Evolutionary conservation across 2,113 vertebrate genomes (phyloP).

Genomic region (Amphilophus citrinellus): DNA sequence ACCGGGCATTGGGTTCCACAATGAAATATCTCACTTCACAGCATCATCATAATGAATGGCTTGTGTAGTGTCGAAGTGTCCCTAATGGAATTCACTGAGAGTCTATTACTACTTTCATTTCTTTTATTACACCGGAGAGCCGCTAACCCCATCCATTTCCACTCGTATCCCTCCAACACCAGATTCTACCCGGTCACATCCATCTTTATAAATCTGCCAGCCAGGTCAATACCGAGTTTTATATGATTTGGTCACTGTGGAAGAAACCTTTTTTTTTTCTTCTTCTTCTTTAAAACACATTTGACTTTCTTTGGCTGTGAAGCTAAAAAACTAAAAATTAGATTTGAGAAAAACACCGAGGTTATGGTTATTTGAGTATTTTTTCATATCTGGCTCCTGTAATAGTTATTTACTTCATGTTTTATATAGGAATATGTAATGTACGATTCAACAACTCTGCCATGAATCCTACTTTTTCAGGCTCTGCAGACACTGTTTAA

Average conservation of each 20-base stretch:
- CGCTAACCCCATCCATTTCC: slow-evolving; percentile 76
- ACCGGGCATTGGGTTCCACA: slow-evolving; percentile 66
- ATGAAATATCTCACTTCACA: slow-evolving; percentile 77
- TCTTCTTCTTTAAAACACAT: slow-evolving; percentile 47
- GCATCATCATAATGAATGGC: slow-evolving; percentile 80
- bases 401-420: neutral
- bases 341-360: neutral
- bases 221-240: slow-evolving; percentile 69
- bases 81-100: slow-evolving; percentile 80
- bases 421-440: neutral
- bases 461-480: neutral
- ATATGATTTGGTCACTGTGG: slow-evolving; percentile 63
- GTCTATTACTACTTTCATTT: slow-evolving; percentile 82
- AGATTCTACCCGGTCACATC: slow-evolving; percentile 69
- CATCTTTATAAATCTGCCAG: slow-evolving; percentile 80
- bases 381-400: neutral
- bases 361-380: neutral
- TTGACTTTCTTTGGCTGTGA: slow-evolving; percentile 31
- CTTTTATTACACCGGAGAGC: slow-evolving; percentile 77
- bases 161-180: slow-evolving; percentile 71
- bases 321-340: neutral
- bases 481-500: neutral
- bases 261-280: slow-evolving; percentile 37
- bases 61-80: slow-evolving; percentile 75
- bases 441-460: neutral